These are phyloP conservation scores for Malacoraja senta DNA, from an alignment of 2,797 vertebrate genomes.

Conservation along the genomic window DNA sequence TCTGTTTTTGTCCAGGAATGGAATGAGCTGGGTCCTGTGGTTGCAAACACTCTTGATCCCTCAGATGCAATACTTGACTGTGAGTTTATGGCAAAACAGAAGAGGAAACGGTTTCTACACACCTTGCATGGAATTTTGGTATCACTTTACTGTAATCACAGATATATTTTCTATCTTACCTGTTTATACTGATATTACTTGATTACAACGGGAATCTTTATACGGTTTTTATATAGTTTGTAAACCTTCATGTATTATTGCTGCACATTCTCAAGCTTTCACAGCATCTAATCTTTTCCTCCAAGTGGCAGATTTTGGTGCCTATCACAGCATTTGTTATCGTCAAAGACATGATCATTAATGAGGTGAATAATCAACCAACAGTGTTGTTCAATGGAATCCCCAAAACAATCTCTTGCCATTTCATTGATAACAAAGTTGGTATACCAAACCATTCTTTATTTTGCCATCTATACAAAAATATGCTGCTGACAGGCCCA, in stretches of 20 bases:
- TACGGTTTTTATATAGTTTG: constrained; percentile 32
- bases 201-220: constrained; percentile 21
- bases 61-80: constrained; percentile 23
- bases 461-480: not conserved
- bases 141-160: constrained; percentile 22
- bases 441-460: not conserved
- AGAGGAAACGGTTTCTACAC: not conserved
- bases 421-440: not conserved
- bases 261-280: not conserved
- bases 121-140: constrained; percentile 35
- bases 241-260: constrained; percentile 28
- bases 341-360: not conserved
- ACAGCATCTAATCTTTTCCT: constrained; percentile 17
- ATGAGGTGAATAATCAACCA: not conserved
- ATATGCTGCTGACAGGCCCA: not conserved
- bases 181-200: constrained; percentile 28
- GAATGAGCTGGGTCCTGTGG: not conserved
- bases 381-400: not conserved
- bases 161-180: constrained; percentile 30
- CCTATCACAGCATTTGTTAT: not conserved
- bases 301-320: constrained; percentile 27
- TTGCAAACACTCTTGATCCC: constrained; percentile 10
- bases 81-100: not conserved
- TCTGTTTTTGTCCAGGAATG: constrained; percentile 22
- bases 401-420: not conserved